Evolutionary conservation across 2,113 vertebrate genomes (phyloP), one percentile per base, ranked within the genome.

Genomic region (Mionectes macconnelli): DNA sequence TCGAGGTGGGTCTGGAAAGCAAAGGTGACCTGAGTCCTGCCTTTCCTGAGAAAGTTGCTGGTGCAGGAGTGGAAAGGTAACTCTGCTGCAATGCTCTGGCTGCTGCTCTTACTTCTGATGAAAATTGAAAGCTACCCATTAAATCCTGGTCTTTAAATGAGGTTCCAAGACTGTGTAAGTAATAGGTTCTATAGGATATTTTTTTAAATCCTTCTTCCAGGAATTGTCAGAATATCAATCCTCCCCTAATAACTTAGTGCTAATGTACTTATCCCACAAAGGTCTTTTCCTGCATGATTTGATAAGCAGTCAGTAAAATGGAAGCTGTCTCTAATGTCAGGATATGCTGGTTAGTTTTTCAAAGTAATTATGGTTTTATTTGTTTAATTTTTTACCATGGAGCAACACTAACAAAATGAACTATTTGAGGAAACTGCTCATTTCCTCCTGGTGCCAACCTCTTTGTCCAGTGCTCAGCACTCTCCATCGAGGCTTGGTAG

Each of bases 311-410:
- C 73, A 89, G 80, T 72, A 73, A 90, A 93, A 87, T 95, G 83
- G 88, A 67, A 84, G 70, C 69, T 53, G 69, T 75, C 68, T 91
- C 52, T 72, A 84, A 84, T 68, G 83, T 33, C 96, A 94, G 92
- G 88, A 90, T 96, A 90, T 93, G 91, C 90, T 93, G 45, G 49
- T 81, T 94, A 92, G n/a, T 72, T 95, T 96, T 89, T 92, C 69
- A 88, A 84, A 81, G 86, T 87, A 90, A 92, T 96, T 68, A 81
- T 79, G 45, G 59, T 49, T 95, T 84, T 92, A 86, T 96, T 93
- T 96, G 83, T 93, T 95, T 96, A 86, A 57, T 78, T 94, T 96
- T 96, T 94, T 95, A 49, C 92, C 75, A 53, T 90, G 95, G 95
- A 93, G 66, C 79, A 72, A 45, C 62, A 39, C 66, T 94, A 96